Evolutionary conservation across 2,797 vertebrate genomes (phyloP).

Genomic region (Gymnodraco acuticeps): DNA sequence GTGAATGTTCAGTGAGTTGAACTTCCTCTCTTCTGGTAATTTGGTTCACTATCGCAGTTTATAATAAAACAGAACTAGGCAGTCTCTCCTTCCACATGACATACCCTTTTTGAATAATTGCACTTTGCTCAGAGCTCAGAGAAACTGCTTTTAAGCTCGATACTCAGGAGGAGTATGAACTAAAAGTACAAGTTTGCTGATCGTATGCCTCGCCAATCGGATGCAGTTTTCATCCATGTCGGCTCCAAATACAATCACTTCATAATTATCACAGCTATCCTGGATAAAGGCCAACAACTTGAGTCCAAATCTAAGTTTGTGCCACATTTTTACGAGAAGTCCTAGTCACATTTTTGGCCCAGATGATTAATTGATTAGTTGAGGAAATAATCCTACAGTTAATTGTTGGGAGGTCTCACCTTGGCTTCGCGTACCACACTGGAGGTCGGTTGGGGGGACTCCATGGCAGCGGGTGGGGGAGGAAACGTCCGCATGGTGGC

Average conservation of each 20-base stretch:
- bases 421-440: conserved; percentile 88
- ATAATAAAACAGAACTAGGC: conserved; percentile 23
- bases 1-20: conserved; percentile 1
- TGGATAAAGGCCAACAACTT: too few relatives aligned
- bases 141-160: not conserved
- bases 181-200: not conserved
- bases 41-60: conserved; percentile 32
- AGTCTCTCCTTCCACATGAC: conserved; percentile 16
- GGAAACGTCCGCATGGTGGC: conserved; percentile 94
- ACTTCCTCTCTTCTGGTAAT: conserved; percentile 28
- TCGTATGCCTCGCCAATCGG: not conserved
- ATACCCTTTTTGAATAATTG: conserved; percentile 41
- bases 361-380: not conserved
- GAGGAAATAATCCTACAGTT: not conserved
- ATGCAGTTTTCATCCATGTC: not conserved
- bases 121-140: conserved; percentile 23
- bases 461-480: conserved; percentile 86
- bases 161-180: conserved; percentile 8
- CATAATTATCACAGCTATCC: not conserved
- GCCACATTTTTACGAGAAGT: too few relatives aligned
- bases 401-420: conserved; percentile 76
- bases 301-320: too few relatives aligned
- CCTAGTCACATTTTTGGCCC: not conserved
- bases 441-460: conserved; percentile 91
- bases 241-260: not conserved